Evolutionary conservation across 2,113 vertebrate species (phyloP).

Genomic region (Nesogale talazaci): DNA sequence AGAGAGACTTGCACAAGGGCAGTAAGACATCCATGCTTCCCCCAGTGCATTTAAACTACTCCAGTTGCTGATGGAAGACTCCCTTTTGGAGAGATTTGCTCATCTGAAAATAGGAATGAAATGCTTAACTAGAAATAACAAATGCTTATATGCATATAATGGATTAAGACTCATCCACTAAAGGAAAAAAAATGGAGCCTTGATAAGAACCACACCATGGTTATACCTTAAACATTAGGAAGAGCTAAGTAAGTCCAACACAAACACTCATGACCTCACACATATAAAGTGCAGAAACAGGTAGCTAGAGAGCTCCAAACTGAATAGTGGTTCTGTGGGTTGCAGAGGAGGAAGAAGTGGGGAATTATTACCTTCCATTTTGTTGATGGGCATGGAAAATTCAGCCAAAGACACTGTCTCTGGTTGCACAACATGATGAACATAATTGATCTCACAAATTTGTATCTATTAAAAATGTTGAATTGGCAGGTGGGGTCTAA

Average conservation of each 20-base stretch:
- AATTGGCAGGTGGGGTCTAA: neutral
- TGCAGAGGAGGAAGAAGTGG: neutral
- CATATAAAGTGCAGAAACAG: neutral
- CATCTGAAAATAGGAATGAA: neutral
- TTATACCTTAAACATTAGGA: neutral
- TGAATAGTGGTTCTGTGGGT: neutral
- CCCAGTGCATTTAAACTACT: neutral
- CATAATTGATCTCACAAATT: neutral
- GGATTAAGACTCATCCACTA: too few relatives aligned
- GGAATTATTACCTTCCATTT: neutral
- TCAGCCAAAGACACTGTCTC: neutral
- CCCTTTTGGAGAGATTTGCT: rapidly evolving
- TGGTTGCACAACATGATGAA: neutral
- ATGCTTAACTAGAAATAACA: neutral
- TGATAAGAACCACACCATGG: neutral
- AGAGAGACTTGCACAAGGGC: neutral
- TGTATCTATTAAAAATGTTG: neutral
- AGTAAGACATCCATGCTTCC: neutral
- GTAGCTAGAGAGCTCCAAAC: too few relatives aligned
- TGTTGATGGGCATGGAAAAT: neutral
- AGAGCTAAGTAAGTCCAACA: neutral
- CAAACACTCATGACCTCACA: neutral
- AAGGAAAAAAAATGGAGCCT: too few relatives aligned
- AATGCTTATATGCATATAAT: too few relatives aligned
- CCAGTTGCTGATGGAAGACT: neutral